Evolutionary conservation across 2,113 vertebrate species (phyloP), one percentile per base, ranked within the genome.

Genomic region (Smithornis capensis): DNA sequence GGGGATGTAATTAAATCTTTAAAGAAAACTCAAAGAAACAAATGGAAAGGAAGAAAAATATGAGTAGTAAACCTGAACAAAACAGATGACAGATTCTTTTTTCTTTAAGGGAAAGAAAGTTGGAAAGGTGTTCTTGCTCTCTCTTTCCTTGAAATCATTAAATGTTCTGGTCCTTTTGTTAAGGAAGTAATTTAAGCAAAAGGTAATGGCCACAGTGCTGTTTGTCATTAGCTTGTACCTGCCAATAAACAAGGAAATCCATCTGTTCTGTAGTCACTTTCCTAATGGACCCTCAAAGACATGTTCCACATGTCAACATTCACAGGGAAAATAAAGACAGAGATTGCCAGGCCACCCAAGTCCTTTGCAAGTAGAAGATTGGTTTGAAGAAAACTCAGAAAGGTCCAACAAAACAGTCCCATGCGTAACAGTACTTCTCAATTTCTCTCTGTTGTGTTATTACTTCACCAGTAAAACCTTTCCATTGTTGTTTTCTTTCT

Each of bases 311-410:
- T 95, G 95, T 93, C 84, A 38, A n/a, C n/a, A 45, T 70, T 94
- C 92, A 70, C 44, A 68, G 42, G 69, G 62, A 81, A 92, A 95
- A 94, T 65, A 69, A 77, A 63, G 88, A 79, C 93, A 35, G 83
- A 94, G 50, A 52, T 16, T 70, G 13, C 52, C 71, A 79, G 95
- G 89, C 93, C 95, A 98, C 96, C 92, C 95, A 97, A 82, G 93
- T 73, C 62, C 85, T 96, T 70, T 87, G 40, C 80, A 96, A 91
- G 84, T 19, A 29, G 70, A 42, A 65, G 78, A 71, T 82, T 63
- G 75, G 24, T 95, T 93, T 92, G 93, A 92, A 85, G 56, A 92
- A 85, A 94, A 28, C 45, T 59, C 28, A 64, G 86, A 29, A 33
- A 33, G 21, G 13, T 83, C 80, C 55, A 75, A 87, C 49, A 33